A percentile compares a stretch with the other conserved stretches of the same genome.
Conservation (phyloP, 2,888 invertebrate genomes). For the Linnaemya tessellans region DNA sequence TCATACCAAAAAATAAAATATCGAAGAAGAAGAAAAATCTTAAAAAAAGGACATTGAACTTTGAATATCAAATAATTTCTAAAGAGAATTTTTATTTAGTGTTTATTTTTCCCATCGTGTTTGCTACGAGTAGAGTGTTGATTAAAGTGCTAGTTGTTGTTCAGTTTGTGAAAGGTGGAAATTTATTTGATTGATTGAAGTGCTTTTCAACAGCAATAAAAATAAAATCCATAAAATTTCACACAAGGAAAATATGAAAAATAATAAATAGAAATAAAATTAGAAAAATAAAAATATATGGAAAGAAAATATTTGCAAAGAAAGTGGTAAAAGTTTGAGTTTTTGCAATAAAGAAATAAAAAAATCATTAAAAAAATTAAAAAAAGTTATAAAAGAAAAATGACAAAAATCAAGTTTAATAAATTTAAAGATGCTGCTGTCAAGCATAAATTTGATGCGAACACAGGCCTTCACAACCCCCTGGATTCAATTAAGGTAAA, state of each 20-base stretch:
- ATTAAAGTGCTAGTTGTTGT: slow-evolving; percentile 13
- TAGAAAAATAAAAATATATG: not conserved
- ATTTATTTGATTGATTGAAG: slow-evolving; percentile 62
- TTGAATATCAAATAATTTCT: not conserved
- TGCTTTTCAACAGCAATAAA: slow-evolving; percentile 20
- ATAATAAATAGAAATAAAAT: not conserved
- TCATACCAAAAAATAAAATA: slow-evolving; percentile 18
- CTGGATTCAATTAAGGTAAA: slow-evolving; percentile 48
- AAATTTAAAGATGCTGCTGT: slow-evolving; percentile 33
- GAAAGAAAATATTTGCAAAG: not conserved
- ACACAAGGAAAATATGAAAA: slow-evolving; percentile 42
- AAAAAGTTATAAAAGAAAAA: slow-evolving; percentile 9
- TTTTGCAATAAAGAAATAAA: not conserved
- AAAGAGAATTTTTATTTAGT: not conserved
- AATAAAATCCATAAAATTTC: slow-evolving; percentile 32
- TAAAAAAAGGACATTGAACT: slow-evolving; percentile 28
- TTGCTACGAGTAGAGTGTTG: not conserved
- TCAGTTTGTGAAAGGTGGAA: slow-evolving; percentile 62
- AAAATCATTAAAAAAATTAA: not conserved
- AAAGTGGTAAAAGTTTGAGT: slow-evolving; percentile 21
- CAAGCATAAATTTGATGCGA: slow-evolving; percentile 7
- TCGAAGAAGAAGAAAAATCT: not conserved
- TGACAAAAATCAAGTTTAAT: slow-evolving; percentile 57
- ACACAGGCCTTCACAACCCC: not conserved
- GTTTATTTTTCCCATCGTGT: slow-evolving; percentile 21